Evolutionary conservation across 2,113 vertebrate genomes (phyloP).

Genomic region (Nyctereutes procyonoides): DNA sequence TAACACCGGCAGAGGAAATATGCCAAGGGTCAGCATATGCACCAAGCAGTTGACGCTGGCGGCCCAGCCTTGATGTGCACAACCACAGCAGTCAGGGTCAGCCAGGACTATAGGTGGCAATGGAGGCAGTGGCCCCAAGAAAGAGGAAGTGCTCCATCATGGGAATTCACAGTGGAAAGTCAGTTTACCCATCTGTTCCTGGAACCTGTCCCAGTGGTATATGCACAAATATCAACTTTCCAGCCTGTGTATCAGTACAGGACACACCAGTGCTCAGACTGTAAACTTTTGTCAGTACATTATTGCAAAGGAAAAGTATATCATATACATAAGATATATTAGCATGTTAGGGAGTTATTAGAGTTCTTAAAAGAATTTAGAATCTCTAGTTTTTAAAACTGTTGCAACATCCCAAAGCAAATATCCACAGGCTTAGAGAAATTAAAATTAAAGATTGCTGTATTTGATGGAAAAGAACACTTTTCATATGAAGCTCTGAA

Average conservation of each 20-base stretch:
- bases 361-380: constrained; percentile 27
- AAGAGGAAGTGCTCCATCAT: neutral
- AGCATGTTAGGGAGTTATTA: neutral
- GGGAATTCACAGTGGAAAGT: neutral
- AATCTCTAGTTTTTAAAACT: constrained; percentile 32
- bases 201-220: neutral
- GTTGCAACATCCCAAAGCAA: constrained; percentile 11
- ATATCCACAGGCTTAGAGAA: constrained; percentile 30
- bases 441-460: constrained; percentile 35
- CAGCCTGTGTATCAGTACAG: neutral
- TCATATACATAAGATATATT: neutral
- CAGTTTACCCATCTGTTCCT: neutral
- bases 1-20: neutral
- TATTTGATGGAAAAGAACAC: constrained; percentile 58
- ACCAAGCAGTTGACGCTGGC: neutral
- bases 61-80: neutral
- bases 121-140: neutral
- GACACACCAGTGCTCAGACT: neutral
- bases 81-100: neutral
- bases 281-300: neutral
- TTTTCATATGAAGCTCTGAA: constrained; percentile 41
- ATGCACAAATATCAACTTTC: neutral
- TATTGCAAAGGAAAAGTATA: neutral
- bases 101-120: neutral
- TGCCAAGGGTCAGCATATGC: neutral